phyloP scores from a whole-genome alignment of 2,113 vertebrate genomes.

The Chaetodon auriga region DNA sequence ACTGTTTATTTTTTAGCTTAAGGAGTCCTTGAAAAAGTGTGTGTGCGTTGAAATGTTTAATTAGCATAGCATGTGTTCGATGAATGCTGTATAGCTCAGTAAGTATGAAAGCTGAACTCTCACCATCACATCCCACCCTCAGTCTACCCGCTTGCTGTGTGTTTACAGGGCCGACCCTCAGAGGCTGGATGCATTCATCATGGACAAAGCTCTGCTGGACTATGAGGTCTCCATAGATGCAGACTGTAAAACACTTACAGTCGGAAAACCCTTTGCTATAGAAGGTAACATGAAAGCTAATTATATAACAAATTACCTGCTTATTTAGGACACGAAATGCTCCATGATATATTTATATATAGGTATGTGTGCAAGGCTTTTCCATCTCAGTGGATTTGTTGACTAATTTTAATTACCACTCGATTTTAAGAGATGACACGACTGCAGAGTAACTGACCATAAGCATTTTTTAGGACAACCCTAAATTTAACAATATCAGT shows the following conservation, averaged over 20 bases:
- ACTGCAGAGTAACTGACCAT: conserved; percentile 14
- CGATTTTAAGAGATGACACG: conserved; percentile 1
- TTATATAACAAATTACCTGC: neutral
- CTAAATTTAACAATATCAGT: conserved; percentile 63
- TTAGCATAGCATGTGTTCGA: conserved; percentile 3
- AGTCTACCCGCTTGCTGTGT: conserved; percentile 12
- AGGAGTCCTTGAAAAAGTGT: neutral
- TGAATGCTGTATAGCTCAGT: neutral
- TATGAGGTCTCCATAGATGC: conserved; percentile 99
- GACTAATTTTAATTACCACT: neutral
- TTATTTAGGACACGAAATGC: neutral
- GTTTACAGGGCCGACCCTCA: conserved; percentile 92
- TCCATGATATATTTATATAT: too few species aligned
- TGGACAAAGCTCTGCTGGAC: conserved; percentile 99
- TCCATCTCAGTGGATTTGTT: neutral
- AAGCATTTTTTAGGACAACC: conserved; percentile 16
- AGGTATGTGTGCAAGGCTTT: neutral
- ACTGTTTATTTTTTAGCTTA: neutral
- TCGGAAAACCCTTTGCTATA: conserved; percentile 98
- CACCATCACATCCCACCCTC: neutral
- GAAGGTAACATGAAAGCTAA: conserved; percentile 87
- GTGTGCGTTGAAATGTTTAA: neutral
- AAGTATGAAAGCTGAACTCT: neutral
- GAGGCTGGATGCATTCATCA: conserved; percentile 97
- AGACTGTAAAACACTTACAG: conserved; percentile 96